Evolutionary conservation across 2,113 vertebrate genomes (phyloP), one percentile per base, ranked within the genome.

Genomic region (Amphiprion ocellaris): DNA sequence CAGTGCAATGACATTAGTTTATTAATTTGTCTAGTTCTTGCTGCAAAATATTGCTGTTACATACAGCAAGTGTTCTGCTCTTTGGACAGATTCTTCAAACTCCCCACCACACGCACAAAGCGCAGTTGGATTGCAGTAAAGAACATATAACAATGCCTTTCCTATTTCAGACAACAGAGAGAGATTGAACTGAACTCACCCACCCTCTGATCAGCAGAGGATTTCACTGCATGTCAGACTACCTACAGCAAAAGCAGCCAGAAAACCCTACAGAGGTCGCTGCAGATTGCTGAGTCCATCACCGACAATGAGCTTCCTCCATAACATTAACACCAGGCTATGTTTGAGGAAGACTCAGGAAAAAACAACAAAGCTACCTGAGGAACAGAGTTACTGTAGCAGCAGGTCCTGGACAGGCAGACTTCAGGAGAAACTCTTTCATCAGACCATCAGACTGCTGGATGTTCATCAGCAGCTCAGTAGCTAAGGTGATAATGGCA

Each of bases 161-260:
- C 21, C 5, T 16, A 8, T 41, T 6, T 37, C 17, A 23, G 21
- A 1, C 24, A 70, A 28, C 47, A 49, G 8, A 39, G 7, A 37
- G 53, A n/a, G 24, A 17, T 21, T 37, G 33, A 4, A 39, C 47
- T n/a, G 33, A 37, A 7, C 33, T 37, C 33, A 37, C 33, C 33
- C 14, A 12, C 60, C 49, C 50, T 80, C n/a, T 37, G 41, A 67
- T 56, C 60, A 53, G 64, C 26, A 64, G 41, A 68, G 14, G 10
- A 72, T 24, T 39, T 77, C 9, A 15, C 37, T 21, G 26, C 17
- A 0, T 54, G 21, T 1, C 62, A 16, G 12, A n/a, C 41, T 28
- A 62, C 21, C 44, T 33, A 30, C 30, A 30, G 4, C 4, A 26
- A 10, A 46, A 9, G 23, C 26, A 61, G 33, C 28, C 16, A 52